Conservation (phyloP, 2,113 vertebrate genomes). For the Erythrocercus mccallii region DNA sequence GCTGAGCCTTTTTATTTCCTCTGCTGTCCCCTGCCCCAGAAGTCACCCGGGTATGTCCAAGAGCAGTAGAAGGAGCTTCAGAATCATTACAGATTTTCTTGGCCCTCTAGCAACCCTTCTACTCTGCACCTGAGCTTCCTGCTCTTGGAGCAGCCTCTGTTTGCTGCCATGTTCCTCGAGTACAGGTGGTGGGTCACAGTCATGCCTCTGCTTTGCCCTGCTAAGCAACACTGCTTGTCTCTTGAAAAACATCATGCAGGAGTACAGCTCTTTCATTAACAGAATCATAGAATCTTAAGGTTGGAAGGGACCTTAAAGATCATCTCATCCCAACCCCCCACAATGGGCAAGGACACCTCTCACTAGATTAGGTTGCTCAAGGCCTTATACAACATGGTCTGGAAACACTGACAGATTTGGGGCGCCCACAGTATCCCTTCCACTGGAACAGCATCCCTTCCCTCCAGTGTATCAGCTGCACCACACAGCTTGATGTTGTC, state of each 20-base stretch:
- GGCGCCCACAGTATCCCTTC: neutral
- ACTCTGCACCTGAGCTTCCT: neutral
- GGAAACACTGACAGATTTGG: neutral
- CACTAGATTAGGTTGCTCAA: neutral
- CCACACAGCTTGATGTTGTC: neutral
- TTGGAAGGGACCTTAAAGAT: neutral
- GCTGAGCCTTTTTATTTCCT: neutral
- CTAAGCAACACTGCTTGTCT: neutral
- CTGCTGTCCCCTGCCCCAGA: neutral
- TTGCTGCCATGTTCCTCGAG: neutral
- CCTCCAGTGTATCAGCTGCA: neutral
- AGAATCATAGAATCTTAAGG: neutral
- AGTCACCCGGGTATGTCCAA: neutral
- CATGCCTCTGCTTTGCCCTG: neutral
- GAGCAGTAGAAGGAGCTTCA: neutral
- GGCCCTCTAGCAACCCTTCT: neutral
- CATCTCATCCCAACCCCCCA: neutral
- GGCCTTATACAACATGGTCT: neutral
- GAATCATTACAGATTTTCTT: neutral
- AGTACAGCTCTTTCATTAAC: neutral
- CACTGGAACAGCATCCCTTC: too few species aligned
- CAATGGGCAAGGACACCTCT: neutral
- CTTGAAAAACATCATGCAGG: neutral
- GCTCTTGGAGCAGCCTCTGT: neutral
- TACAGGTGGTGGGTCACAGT: neutral